A percentile compares a stretch with the other conserved stretches of the same genome.
phyloP scores from a whole-genome alignment of 2,888 invertebrate genomes.

The Erebia aethiops region DNA sequence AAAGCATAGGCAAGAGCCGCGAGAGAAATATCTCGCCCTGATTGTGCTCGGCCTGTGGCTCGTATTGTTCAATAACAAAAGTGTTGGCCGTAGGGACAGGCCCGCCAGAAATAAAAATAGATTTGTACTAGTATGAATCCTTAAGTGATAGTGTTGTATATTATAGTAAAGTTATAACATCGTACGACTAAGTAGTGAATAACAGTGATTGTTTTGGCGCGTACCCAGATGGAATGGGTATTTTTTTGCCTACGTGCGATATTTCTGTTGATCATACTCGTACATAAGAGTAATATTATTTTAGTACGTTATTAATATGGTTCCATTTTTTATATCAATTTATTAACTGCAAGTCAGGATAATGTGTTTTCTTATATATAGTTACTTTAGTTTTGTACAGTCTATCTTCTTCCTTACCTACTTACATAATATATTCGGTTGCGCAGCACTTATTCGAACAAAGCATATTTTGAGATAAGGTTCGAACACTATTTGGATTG shows the following conservation, averaged over 20 bases:
- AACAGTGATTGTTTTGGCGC: slow-evolving; percentile 81
- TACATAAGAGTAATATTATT: slow-evolving; percentile 8
- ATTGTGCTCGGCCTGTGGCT: too few species aligned
- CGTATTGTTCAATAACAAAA: too few species aligned
- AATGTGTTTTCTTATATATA: not conserved
- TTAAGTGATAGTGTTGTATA: slow-evolving; percentile 23
- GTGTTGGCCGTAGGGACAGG: too few species aligned
- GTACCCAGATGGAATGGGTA: slow-evolving; percentile 74
- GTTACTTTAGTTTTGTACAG: not conserved
- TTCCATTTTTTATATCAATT: slow-evolving; percentile 4
- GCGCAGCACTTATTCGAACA: slow-evolving; percentile 11
- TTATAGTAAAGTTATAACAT: slow-evolving; percentile 36
- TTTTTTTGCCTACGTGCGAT: slow-evolving; percentile 64
- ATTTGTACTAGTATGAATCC: not conserved
- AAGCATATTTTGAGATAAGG: slow-evolving; percentile 1
- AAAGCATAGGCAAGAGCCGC: too few species aligned
- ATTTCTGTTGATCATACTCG: slow-evolving; percentile 35
- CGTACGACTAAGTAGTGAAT: slow-evolving; percentile 70
- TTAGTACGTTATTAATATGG: not conserved
- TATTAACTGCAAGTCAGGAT: not conserved
- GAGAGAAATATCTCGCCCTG: too few species aligned
- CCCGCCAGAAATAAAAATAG: not conserved
- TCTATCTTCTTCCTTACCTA: not conserved
- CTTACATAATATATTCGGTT: not conserved
- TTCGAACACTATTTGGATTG: not conserved